Base-by-base conservation (phyloP, 2,888 invertebrate genomes). In the Orthosia gracilis region DNA sequence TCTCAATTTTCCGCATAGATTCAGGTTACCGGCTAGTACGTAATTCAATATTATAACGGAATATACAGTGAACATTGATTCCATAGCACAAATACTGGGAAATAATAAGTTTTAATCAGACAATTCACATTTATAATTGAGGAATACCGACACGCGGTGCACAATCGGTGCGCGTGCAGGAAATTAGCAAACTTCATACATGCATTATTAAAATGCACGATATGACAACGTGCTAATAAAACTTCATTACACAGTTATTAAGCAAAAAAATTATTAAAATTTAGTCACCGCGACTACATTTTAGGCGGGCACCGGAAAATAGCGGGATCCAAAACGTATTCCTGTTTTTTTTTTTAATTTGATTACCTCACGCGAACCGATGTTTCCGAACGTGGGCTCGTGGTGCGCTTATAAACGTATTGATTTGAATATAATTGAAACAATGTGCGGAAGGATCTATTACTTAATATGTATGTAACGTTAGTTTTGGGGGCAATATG, bases 271-370 rank as follows among this genome's bases (percentile, higher is more conserved):
- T 92, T 90, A 90, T 91, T 91, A 89, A 90, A 91, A 93, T 93
- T 88, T 89, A 86, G 89, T 85, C 86, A 88, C 76, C 83, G 85
- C 77, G 82, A 84, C 21, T 31, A 21, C 88, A 82, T 92, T 91
- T 89, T 88, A 87, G 91, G 88, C 79, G 82, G 76, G 85, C 85
- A 91, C 93, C 94, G 95, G 95, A 94, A 94, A 91, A 89, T 92
- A 90, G 87, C 91, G 88, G 91, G 82, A 82, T 72, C 68, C 69
- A 78, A 75, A 85, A 80, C 64, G 69, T 77, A 73, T 77, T 81
- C 47, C 74, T 59, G 55, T 55, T 80, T 75, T 83, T 59, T 71
- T 83, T 76, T 81, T 49, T 54, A 82, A 85, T 84, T 87, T 79
- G 77, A 85, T 86, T 82, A 86, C 79, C 82, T 81, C 81, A 83